Conservation (phyloP, 2,888 invertebrate species). For the Netelia melanura region DNA sequence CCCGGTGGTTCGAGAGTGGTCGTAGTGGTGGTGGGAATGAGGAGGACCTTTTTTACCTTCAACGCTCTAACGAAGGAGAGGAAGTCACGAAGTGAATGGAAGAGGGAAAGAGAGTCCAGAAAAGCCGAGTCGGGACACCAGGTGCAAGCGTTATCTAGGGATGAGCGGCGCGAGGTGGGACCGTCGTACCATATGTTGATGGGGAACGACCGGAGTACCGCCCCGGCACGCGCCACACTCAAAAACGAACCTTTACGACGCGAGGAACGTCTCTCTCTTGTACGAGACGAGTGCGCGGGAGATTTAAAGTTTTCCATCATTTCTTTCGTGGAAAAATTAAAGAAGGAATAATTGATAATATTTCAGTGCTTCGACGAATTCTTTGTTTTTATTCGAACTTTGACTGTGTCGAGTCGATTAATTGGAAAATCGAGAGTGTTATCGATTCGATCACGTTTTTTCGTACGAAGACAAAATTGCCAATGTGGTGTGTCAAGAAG, state of each 20-base stretch:
- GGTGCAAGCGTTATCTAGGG: slow-evolving; percentile 80
- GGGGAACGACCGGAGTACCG: slow-evolving; percentile 77
- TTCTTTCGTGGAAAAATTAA: not conserved
- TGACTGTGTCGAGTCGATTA: too few species aligned
- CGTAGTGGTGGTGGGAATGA: slow-evolving; percentile 33
- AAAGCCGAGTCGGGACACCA: slow-evolving; percentile 76
- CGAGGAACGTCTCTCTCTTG: slow-evolving; percentile 72
- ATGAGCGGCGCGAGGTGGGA: slow-evolving; percentile 80
- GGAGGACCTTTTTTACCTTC: slow-evolving; percentile 8
- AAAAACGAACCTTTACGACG: slow-evolving; percentile 79
- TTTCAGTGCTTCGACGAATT: too few species aligned
- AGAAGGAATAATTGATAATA: too few species aligned
- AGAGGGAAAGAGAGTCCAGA: slow-evolving; percentile 67
- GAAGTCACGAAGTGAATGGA: slow-evolving; percentile 63
- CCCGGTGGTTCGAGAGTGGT: slow-evolving; percentile 22
- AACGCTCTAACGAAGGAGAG: slow-evolving; percentile 26
- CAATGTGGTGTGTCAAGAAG: slow-evolving; percentile 48
- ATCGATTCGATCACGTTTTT: too few species aligned
- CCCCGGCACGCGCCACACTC: slow-evolving; percentile 83
- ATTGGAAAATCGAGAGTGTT: too few species aligned
- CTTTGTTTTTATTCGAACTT: too few species aligned
- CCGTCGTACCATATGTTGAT: slow-evolving; percentile 83
- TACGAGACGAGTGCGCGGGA: slow-evolving; percentile 24
- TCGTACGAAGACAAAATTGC: not conserved
- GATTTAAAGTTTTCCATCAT: slow-evolving; percentile 8